Evolutionary conservation across 2,888 invertebrate species (phyloP).

Genomic region (Liodrosophila aerea): DNA sequence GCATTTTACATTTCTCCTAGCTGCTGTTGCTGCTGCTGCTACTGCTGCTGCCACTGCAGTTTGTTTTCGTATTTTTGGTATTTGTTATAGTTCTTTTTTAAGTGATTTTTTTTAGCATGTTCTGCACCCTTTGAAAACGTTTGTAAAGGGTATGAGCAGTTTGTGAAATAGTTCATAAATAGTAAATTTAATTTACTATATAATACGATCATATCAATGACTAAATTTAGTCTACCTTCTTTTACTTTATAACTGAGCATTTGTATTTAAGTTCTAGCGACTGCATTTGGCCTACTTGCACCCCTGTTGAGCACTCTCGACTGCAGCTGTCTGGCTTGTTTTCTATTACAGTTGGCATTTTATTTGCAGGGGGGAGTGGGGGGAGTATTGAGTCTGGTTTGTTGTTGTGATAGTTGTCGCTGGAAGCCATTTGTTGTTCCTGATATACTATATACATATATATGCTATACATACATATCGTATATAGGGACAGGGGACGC

Average conservation of each 20-base stretch:
- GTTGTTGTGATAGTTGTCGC: conserved; percentile 62
- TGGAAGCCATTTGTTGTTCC: conserved; percentile 63
- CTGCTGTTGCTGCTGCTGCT: conserved; percentile 16
- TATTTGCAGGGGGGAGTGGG: neutral
- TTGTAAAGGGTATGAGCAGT: too few species aligned
- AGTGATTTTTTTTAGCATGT: conserved; percentile 14
- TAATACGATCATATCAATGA: too few species aligned
- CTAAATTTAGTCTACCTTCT: too few species aligned
- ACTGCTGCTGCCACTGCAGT: conserved; percentile 22
- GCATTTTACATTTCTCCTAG: conserved; percentile 63
- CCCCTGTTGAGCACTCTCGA: too few species aligned
- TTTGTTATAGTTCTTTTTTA: too few species aligned
- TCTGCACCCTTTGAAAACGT: neutral
- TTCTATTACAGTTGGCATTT: conserved; percentile 26
- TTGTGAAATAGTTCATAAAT: too few species aligned
- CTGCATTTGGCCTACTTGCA: too few species aligned
- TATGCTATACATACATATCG: too few species aligned
- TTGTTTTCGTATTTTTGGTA: conserved; percentile 30
- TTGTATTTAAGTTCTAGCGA: too few species aligned
- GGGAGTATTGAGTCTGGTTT: conserved; percentile 7
- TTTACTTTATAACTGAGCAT: too few species aligned
- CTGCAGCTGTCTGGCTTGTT: neutral
- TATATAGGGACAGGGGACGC: conserved; percentile 2
- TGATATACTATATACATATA: conserved; percentile 2
- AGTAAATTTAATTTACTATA: too few species aligned